Evolutionary conservation across 2,797 vertebrate genomes (phyloP).

Genomic region (Lophius americanus): DNA sequence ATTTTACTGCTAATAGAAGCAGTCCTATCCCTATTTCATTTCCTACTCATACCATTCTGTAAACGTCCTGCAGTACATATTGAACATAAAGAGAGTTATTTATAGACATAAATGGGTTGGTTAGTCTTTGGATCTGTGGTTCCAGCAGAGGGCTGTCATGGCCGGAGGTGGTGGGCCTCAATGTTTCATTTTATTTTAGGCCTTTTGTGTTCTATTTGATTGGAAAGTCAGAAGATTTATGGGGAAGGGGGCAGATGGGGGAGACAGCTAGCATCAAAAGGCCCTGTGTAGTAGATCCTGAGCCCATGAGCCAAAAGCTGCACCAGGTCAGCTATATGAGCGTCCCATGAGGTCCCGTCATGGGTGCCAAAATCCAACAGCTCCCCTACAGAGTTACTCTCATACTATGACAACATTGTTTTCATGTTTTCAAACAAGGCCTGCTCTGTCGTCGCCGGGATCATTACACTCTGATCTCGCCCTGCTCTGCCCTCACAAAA

Average conservation of each 20-base stretch:
- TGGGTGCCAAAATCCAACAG: not conserved
- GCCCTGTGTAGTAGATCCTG: too few relatives aligned
- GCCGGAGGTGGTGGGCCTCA: not conserved
- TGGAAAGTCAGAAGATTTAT: not conserved
- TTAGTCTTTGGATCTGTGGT: not conserved
- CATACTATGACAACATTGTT: not conserved
- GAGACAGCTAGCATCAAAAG: too few relatives aligned
- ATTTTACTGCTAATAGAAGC: too few relatives aligned
- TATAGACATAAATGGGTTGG: not conserved
- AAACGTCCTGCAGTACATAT: not conserved
- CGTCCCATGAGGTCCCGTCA: not conserved
- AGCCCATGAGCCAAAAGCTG: not conserved
- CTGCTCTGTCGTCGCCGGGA: not conserved
- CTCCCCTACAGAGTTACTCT: conserved; percentile 1
- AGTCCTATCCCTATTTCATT: too few relatives aligned
- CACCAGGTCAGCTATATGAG: not conserved
- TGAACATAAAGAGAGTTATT: not conserved
- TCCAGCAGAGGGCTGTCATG: not conserved
- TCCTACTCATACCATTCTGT: not conserved
- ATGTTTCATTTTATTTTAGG: not conserved
- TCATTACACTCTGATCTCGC: not conserved
- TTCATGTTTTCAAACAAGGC: not conserved
- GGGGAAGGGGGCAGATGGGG: not conserved
- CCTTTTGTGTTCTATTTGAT: not conserved
- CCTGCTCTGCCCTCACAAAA: not conserved